Evolutionary conservation across 2,113 vertebrate genomes (phyloP).

Genomic region (Siniperca chuatsi): DNA sequence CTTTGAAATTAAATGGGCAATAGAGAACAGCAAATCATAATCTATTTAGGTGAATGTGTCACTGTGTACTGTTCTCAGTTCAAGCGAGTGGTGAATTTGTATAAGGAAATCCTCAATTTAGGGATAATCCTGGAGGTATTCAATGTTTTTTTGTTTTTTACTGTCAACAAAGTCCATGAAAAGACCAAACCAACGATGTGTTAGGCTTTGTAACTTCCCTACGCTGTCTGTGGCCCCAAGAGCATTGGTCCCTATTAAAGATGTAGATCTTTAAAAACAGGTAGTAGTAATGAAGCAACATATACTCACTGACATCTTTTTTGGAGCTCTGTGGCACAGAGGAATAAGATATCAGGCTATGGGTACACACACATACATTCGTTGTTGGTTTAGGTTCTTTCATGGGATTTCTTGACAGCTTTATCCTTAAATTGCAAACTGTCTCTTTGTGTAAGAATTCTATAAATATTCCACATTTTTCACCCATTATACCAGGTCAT

Average conservation of each 20-base stretch:
- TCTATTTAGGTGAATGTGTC: not conserved
- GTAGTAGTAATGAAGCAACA: not conserved
- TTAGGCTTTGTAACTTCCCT: too few species aligned
- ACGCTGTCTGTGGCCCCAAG: too few species aligned
- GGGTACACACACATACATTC: not conserved
- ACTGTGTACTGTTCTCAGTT: not conserved
- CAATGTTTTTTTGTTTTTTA: too few species aligned
- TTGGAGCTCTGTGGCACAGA: not conserved
- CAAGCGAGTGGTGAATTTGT: not conserved
- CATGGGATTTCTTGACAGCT: not conserved
- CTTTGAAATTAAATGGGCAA: not conserved
- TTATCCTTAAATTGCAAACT: not conserved
- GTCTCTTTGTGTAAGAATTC: not conserved
- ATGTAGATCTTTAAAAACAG: too few species aligned
- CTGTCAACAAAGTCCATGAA: too few species aligned
- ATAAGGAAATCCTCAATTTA: not conserved
- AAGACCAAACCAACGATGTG: too few species aligned
- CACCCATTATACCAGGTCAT: not conserved
- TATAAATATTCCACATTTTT: not conserved
- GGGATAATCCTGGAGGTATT: not conserved
- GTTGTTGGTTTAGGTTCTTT: not conserved
- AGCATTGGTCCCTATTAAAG: too few species aligned
- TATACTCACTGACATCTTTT: not conserved
- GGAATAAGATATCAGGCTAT: not conserved
- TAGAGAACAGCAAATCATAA: not conserved